These are phyloP conservation scores for Dermatemys mawii DNA, from an alignment of 2,113 vertebrate species.

Conservation along the genomic window DNA sequence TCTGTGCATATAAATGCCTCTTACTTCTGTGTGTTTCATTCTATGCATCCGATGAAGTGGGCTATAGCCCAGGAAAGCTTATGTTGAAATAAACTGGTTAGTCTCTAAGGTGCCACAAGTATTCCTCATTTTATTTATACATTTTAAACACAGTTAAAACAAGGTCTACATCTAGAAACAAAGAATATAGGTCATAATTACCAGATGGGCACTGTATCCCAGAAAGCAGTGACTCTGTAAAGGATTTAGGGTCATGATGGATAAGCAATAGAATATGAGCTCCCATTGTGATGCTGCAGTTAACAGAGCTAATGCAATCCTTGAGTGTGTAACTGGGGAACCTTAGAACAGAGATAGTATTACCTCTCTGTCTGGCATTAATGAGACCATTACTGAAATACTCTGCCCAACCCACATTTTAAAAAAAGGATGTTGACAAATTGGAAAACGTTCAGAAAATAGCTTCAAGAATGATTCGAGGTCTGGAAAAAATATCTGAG, in stretches of 20 bases:
- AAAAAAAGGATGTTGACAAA: not conserved
- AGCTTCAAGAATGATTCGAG: not conserved
- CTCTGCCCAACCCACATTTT: not conserved
- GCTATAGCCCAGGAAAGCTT: too few relatives aligned
- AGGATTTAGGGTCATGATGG: not conserved
- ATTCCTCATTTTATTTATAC: too few relatives aligned
- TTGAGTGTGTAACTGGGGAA: not conserved
- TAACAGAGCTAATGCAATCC: not conserved
- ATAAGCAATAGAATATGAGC: not conserved
- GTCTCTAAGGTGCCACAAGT: too few relatives aligned
- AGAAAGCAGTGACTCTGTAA: not conserved
- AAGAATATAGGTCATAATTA: not conserved
- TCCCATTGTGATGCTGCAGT: accelerated
- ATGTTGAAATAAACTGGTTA: too few relatives aligned
- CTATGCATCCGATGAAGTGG: too few relatives aligned
- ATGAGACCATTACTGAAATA: not conserved
- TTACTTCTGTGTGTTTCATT: too few relatives aligned
- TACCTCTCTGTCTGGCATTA: not conserved
- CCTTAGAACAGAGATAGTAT: not conserved
- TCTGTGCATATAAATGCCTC: too few relatives aligned
- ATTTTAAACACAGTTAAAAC: not conserved
- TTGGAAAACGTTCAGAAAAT: not conserved
- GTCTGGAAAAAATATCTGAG: not conserved
- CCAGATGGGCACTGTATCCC: not conserved
- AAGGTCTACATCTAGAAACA: not conserved